Percentiles rank a stretch among this genome's conserved stretches.
These are phyloP conservation scores for Drosophila yakuba DNA, from an alignment of 1,140 invertebrate genomes.

Conservation along the genomic window DNA sequence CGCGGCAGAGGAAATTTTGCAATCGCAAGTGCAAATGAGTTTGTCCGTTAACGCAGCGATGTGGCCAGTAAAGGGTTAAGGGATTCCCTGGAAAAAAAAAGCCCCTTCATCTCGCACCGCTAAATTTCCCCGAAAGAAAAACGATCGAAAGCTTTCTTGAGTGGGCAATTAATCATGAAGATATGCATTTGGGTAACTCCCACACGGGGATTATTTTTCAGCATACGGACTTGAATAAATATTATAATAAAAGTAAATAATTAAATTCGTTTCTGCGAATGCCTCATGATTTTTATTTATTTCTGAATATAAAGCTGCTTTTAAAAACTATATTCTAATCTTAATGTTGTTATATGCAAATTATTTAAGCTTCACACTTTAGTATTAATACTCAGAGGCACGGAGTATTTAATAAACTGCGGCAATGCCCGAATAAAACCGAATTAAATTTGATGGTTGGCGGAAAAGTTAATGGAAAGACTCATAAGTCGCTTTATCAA, in stretches of 20 bases:
- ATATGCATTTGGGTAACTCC: not conserved
- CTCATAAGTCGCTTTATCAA: constrained; percentile 13
- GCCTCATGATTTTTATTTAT: too few species aligned
- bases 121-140: constrained; percentile 17
- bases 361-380: too few species aligned
- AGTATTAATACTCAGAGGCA: too few species aligned
- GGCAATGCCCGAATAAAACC: not conserved
- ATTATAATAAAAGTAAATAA: too few species aligned
- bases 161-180: constrained; percentile 11
- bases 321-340: too few species aligned
- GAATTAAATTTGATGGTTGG: not conserved
- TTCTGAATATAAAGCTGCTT: too few species aligned
- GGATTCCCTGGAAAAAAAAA: constrained; percentile 21
- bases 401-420: not conserved
- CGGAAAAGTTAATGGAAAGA: not conserved
- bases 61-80: constrained; percentile 20
- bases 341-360: too few species aligned
- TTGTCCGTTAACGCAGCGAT: constrained; percentile 27
- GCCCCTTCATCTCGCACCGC: constrained; percentile 16
- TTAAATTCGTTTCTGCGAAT: not conserved
- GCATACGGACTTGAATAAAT: too few species aligned
- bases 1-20: constrained; percentile 26
- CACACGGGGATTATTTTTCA: not conserved
- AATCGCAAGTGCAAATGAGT: constrained; percentile 51
- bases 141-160: not conserved